phyloP scores from a whole-genome alignment of 2,797 vertebrate species.

The Amblyraja radiata region DNA sequence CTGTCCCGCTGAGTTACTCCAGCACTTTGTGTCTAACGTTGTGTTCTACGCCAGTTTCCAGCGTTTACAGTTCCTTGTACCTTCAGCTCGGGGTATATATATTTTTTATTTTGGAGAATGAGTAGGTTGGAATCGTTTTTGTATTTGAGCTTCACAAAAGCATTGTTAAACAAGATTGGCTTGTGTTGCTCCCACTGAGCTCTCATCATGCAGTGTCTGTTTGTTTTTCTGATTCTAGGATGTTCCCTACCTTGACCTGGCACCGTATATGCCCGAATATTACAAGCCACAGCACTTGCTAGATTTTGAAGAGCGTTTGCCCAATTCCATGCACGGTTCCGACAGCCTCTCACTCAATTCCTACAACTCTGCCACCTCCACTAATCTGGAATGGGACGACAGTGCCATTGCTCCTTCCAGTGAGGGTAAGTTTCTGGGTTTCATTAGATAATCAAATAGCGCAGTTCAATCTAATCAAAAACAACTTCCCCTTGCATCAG shows the following conservation, averaged over 20 bases:
- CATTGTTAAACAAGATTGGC: not conserved
- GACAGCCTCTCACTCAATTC: slow-evolving; percentile 96
- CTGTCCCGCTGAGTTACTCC: too few species aligned
- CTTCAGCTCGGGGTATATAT: not conserved
- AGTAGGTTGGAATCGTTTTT: too few species aligned
- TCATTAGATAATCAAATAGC: slow-evolving; percentile 32
- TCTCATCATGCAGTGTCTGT: not conserved
- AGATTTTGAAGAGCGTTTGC: slow-evolving; percentile 92
- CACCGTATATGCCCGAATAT: slow-evolving; percentile 97
- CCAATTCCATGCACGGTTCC: slow-evolving; percentile 68
- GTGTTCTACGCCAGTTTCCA: too few species aligned
- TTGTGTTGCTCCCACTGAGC: not conserved
- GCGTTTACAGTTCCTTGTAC: too few species aligned
- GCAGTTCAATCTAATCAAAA: slow-evolving; percentile 41
- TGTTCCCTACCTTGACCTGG: slow-evolving; percentile 88
- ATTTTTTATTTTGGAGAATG: too few species aligned
- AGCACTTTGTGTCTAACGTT: too few species aligned
- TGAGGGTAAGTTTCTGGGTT: slow-evolving; percentile 67
- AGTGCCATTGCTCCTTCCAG: slow-evolving; percentile 95
- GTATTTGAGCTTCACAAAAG: not conserved
- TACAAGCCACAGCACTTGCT: slow-evolving; percentile 93
- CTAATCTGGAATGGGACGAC: slow-evolving; percentile 97
- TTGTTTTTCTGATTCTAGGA: slow-evolving; percentile 61
- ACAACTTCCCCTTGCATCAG: not conserved
- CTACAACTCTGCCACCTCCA: slow-evolving; percentile 91